Percentiles rank a stretch among this genome's conserved stretches.
phyloP scores from a whole-genome alignment of 2,113 vertebrate species.

The Turnix velox region DNA sequence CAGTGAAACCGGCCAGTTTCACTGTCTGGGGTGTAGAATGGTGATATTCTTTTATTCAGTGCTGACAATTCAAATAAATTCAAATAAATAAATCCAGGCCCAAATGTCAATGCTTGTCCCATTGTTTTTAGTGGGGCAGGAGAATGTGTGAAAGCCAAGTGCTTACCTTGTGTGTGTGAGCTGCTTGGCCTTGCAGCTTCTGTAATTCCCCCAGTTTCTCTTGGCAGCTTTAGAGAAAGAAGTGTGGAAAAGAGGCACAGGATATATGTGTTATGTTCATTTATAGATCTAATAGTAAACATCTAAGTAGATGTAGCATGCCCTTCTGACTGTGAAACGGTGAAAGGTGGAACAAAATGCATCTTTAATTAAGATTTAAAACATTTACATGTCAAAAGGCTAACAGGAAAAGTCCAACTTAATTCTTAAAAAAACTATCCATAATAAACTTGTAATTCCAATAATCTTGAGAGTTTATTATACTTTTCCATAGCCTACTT shows the following conservation, averaged over 20 bases:
- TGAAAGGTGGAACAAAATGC: background rate
- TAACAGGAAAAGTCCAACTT: background rate
- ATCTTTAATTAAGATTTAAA: background rate
- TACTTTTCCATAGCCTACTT: background rate
- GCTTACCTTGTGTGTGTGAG: background rate
- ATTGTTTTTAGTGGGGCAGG: background rate
- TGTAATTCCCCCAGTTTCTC: background rate
- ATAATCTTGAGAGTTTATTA: background rate
- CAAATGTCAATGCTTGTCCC: background rate
- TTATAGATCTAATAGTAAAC: background rate
- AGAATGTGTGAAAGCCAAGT: background rate
- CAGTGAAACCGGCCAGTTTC: background rate
- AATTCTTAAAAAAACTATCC: background rate
- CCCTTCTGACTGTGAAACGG: background rate
- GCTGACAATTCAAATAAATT: background rate
- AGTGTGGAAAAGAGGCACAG: background rate
- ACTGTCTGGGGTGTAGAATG: background rate
- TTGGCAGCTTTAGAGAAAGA: background rate
- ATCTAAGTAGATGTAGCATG: background rate
- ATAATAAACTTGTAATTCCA: background rate
- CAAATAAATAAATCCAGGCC: background rate
- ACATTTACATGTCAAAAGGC: background rate
- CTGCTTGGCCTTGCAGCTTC: background rate
- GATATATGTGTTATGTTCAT: background rate
- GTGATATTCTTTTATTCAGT: background rate